Base-by-base conservation (phyloP, 2,888 invertebrate genomes). In the Lasioglossum pauxillum region DNA sequence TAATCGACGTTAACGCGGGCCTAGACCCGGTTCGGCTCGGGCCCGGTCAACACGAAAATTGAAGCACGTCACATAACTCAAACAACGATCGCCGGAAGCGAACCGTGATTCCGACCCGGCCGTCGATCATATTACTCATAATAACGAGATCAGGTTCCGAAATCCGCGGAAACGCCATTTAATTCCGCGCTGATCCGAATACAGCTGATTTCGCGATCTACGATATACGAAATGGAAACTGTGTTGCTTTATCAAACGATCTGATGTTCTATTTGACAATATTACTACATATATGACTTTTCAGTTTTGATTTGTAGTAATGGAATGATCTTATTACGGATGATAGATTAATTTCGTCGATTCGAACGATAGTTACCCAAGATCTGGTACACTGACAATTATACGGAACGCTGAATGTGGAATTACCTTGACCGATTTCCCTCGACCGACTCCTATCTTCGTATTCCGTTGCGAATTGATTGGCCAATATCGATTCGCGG, bases 341-440 rank as follows among this genome's bases (percentile, higher is more conserved):
- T 2, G 2, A 23, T 49, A 49, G 7, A 7, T 53, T 53, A 16
- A 23, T 5, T 35, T 35, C 35, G 35, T 35, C 35, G 35, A 35
- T 23, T 53, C 23, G 23, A 53, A 23, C 53, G 53, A 53, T 53
- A 53, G 53, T 53, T 53, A 2, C 23, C 53, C 23, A 53, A 53
- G 23, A 53, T 23, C 53, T 53, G 49, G 53, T 53, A 23, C 53
- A 23, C 19, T 53, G 53, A 53, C 53, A 53, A 53, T 53, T 23
- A 53, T 53, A 53, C 49, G 49, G 49, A 23, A 60, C 60, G 74
- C n/a, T 19, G 44, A 81, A 76, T 27, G 78, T n/a, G 75, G 27
- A 84, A 79, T 60, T 76, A 71, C 83, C 85, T 87, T 87, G 85
- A 85, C 85, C 87, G 53, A 19, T 78, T 84, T 78, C 57, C 38